These are phyloP conservation scores for Pachyuromys duprasi DNA, from an alignment of 2,797 vertebrate genomes.

Conservation along the genomic window DNA sequence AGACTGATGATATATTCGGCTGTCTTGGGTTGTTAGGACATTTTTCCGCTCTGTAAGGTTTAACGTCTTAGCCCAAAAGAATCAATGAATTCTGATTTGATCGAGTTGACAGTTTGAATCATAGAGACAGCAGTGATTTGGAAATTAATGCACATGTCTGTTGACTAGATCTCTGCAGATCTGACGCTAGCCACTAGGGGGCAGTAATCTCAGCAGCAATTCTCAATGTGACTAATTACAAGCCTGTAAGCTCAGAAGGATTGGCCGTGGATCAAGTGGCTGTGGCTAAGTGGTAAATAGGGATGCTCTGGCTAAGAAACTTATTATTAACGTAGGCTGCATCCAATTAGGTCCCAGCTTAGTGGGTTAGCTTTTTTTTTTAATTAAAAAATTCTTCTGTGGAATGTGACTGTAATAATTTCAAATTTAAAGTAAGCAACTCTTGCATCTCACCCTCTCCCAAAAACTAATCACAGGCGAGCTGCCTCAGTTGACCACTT, in stretches of 20 bases:
- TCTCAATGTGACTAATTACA: not conserved
- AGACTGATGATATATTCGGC: not conserved
- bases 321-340: not conserved
- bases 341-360: not conserved
- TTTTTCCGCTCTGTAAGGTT: not conserved
- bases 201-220: not conserved
- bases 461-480: not conserved
- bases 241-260: not conserved
- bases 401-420: slow-evolving; percentile 31
- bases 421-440: slow-evolving; percentile 18
- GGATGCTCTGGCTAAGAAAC: not conserved
- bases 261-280: not conserved
- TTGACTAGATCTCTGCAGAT: not conserved
- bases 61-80: not conserved
- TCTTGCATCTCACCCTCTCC: not conserved
- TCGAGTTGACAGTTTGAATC: not conserved
- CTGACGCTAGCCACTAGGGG: not conserved
- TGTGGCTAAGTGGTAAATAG: slow-evolving; percentile 19
- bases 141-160: not conserved
- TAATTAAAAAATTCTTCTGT: not conserved
- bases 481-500: not conserved
- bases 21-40: not conserved
- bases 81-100: not conserved
- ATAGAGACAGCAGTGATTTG: slow-evolving; percentile 38
- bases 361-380: not conserved